A percentile compares a stretch with the other conserved stretches of the same genome.
phyloP scores from a whole-genome alignment of 1,140 invertebrate genomes.

The Pseudomyrmex dendroicus region DNA sequence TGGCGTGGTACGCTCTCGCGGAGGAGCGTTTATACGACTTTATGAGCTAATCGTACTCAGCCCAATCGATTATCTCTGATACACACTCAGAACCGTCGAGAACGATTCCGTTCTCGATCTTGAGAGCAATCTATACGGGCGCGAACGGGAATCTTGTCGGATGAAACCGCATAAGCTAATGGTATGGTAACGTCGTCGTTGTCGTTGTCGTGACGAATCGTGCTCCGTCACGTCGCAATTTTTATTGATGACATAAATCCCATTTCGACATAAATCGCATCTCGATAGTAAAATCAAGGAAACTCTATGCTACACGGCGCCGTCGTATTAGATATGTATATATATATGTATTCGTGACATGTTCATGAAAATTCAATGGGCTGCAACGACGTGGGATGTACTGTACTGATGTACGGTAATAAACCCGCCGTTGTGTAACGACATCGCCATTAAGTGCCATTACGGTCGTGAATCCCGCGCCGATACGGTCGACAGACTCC shows the following conservation, averaged over 20 bases:
- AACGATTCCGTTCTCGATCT: too few species aligned
- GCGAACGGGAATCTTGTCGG: too few species aligned
- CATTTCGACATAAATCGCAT: neutral
- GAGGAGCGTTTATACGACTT: constrained; percentile 60
- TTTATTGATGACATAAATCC: constrained; percentile 24
- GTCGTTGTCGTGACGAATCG: neutral
- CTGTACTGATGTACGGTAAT: constrained; percentile 16
- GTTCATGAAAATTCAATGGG: constrained; percentile 60
- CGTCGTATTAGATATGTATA: neutral
- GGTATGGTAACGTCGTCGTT: too few species aligned
- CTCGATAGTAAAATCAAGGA: constrained; percentile 15
- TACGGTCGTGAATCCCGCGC: constrained; percentile 22
- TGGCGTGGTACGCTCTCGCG: constrained; percentile 31
- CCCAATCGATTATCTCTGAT: constrained; percentile 68
- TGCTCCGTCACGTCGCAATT: neutral
- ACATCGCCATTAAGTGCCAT: constrained; percentile 48
- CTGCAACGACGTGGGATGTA: constrained; percentile 28
- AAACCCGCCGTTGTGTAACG: constrained; percentile 37
- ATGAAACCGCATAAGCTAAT: neutral
- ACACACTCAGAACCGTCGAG: neutral
- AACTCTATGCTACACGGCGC: neutral
- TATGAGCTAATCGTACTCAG: constrained; percentile 65
- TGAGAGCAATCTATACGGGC: too few species aligned
- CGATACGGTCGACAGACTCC: neutral
- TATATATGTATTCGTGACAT: constrained; percentile 11